These are phyloP conservation scores for Poicephalus gulielmi DNA, from an alignment of 2,113 vertebrate species.

Conservation along the genomic window DNA sequence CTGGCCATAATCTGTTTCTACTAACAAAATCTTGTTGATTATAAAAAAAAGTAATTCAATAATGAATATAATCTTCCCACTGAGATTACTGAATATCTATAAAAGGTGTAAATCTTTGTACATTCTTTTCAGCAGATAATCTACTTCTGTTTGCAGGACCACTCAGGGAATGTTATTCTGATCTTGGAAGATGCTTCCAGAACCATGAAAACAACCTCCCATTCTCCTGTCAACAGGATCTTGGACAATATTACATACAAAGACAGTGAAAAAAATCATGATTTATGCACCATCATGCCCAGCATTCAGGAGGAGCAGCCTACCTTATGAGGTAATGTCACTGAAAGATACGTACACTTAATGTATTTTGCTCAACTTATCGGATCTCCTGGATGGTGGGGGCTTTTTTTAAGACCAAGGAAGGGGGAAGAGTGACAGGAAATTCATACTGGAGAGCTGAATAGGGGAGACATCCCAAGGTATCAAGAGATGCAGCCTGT, in stretches of 20 bases:
- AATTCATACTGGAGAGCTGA: background rate
- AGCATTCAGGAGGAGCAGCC: background rate
- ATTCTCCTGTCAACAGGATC: background rate
- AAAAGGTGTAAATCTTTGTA: background rate
- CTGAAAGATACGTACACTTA: background rate
- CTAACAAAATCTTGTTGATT: background rate
- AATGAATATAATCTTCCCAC: background rate
- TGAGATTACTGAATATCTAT: background rate
- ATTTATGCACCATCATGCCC: background rate
- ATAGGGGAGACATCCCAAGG: background rate
- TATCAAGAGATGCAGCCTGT: background rate
- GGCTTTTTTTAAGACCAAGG: background rate
- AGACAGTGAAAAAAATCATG: background rate
- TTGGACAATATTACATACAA: background rate
- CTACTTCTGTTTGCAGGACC: background rate
- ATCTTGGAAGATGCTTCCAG: background rate
- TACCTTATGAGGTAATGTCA: background rate
- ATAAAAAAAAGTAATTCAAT: background rate
- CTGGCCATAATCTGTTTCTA: background rate
- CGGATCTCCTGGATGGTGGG: background rate
- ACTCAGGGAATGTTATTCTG: background rate
- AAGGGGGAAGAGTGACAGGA: background rate
- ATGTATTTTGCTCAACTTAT: background rate
- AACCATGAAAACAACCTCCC: background rate
- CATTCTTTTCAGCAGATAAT: background rate